Conservation (phyloP, 1,140 invertebrate species). For the Heterodera carotae region DNA sequence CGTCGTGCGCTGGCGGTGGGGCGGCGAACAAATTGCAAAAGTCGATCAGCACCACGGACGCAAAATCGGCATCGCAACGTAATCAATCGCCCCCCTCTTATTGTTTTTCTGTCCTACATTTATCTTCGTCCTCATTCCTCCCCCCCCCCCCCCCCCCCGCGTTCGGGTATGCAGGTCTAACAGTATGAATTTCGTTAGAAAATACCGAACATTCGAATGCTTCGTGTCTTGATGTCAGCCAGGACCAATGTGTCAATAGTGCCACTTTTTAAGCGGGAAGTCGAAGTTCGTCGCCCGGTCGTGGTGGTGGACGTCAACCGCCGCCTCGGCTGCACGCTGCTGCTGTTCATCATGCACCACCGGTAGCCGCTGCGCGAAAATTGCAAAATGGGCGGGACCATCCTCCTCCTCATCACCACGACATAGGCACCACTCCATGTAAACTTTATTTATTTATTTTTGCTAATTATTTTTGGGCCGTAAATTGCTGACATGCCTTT, state of each 20-base stretch:
- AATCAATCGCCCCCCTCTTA: too few relatives aligned
- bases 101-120: too few relatives aligned
- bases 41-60: slow-evolving; percentile 30
- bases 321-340: slow-evolving; percentile 1
- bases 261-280: slow-evolving; percentile 37
- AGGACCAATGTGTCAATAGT: too few relatives aligned
- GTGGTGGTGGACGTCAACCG: slow-evolving; percentile 42
- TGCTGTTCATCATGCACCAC: neutral
- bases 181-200: too few relatives aligned
- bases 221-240: neutral
- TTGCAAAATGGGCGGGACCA: neutral
- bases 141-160: too few relatives aligned
- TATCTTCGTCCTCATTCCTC: too few relatives aligned
- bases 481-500: neutral
- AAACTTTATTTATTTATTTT: neutral
- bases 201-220: neutral
- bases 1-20: slow-evolving; percentile 65
- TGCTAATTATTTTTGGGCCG: neutral
- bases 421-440: neutral
- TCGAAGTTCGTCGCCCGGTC: slow-evolving; percentile 45
- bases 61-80: slow-evolving; percentile 45
- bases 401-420: too few relatives aligned
- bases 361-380: slow-evolving; percentile 1
- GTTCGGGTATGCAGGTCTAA: too few relatives aligned
- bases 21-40: slow-evolving; percentile 19